phyloP scores from a whole-genome alignment of 2,797 vertebrate genomes.

The Perdix hodgsoniae region DNA sequence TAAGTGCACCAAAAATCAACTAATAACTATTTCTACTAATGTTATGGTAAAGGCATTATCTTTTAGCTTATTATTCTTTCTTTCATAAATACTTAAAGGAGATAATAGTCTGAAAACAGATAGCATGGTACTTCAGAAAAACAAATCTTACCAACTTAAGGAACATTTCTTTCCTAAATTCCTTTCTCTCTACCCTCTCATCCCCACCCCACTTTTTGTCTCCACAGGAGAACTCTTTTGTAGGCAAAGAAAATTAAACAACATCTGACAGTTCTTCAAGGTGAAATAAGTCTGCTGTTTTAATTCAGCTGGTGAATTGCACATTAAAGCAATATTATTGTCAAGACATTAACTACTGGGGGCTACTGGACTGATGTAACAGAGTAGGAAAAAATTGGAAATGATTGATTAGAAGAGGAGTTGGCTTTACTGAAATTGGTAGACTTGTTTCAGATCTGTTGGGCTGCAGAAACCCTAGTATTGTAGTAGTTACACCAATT shows the following conservation, averaged over 20 bases:
- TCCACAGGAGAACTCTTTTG: not conserved
- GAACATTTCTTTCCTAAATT: not conserved
- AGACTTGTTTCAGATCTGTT: not conserved
- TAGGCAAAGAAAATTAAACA: not conserved
- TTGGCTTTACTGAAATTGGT: not conserved
- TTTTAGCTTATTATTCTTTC: not conserved
- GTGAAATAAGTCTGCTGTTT: not conserved
- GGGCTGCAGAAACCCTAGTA: not conserved
- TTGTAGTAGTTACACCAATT: not conserved
- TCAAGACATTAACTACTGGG: not conserved
- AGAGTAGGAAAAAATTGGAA: not conserved
- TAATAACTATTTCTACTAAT: not conserved
- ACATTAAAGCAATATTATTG: not conserved
- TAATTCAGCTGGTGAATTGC: not conserved
- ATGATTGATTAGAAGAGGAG: not conserved
- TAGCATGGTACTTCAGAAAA: rapidly evolving
- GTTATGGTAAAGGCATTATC: not conserved
- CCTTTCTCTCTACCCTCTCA: not conserved
- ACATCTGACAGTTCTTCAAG: not conserved
- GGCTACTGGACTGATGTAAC: not conserved
- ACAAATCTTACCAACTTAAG: not conserved
- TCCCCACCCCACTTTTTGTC: not conserved
- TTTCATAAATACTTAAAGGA: not conserved
- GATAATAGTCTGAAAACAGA: not conserved
- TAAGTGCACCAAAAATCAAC: not conserved